Percentiles rank a stretch among this genome's conserved stretches.
phyloP scores from a whole-genome alignment of 1,140 invertebrate genomes.

The Nephotettix cincticeps region DNA sequence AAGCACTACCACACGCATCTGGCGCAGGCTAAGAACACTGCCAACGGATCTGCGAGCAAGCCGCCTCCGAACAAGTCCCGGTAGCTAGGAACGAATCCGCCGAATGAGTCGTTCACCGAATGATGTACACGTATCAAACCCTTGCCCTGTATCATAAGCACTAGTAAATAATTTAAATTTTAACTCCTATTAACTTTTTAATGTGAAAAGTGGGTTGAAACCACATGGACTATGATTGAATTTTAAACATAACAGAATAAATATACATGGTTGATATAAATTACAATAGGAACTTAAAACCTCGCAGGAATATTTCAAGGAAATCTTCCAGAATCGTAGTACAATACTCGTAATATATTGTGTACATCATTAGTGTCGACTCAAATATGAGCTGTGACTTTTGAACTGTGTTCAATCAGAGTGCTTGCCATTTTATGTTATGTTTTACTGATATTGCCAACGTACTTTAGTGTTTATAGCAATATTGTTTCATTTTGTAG shows the following conservation, averaged over 20 bases:
- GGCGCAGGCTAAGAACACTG: conserved; percentile 54
- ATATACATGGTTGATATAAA: too few species aligned
- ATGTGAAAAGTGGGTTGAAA: too few species aligned
- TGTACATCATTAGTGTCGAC: background rate
- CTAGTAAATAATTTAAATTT: too few species aligned
- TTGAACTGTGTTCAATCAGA: conserved; percentile 22
- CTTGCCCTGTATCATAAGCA: background rate
- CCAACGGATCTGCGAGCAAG: conserved; percentile 4
- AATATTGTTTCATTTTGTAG: background rate
- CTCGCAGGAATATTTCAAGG: background rate
- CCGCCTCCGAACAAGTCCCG: conserved; percentile 16
- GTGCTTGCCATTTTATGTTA: conserved; percentile 24
- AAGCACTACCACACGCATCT: conserved; percentile 97
- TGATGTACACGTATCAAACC: too few species aligned
- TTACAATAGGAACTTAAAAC: conserved; percentile 8
- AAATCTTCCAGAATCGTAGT: background rate
- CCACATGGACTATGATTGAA: too few species aligned
- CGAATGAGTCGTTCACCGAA: too few species aligned
- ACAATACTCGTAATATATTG: too few species aligned
- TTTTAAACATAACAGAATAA: too few species aligned
- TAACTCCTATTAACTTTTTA: too few species aligned
- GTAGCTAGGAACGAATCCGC: conserved; percentile 1
- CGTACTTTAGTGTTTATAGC: conserved; percentile 9
- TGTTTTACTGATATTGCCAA: background rate
- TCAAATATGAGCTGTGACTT: conserved; percentile 2